Evolutionary conservation across 2,888 invertebrate species (phyloP), one percentile per base, ranked within the genome.

Genomic region (Hypsopygia costalis): DNA sequence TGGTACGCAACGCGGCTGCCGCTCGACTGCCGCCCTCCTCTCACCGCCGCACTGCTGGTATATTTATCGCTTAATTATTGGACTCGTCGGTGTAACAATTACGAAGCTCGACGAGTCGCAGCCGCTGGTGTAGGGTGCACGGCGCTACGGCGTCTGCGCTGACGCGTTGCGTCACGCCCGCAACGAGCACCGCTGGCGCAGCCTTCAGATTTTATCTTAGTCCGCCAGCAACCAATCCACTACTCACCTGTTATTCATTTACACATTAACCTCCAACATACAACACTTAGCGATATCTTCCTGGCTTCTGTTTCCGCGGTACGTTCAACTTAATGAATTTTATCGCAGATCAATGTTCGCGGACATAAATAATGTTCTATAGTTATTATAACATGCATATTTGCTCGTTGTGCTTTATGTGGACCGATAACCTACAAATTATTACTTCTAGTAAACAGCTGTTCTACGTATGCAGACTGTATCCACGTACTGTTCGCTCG

Each of bases 61-160:
- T 80, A 86, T 86, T 86, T 87, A 86, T 86, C 85, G 81, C 87
- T 86, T 87, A 86, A 86, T 87, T 85, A 86, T 80, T 82, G 75
- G 79, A 81, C 82, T 80, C 76, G 85, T 82, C 81, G 77, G 80
- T 78, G 77, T 79, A 83, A 81, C 79, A 85, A 86, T 86, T 82
- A 82, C 73, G 71, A 78, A 81, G 80, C 74, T 77, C 66, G 66
- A 65, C 16, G 16, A 16, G 16, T 66, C 62, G 68, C 65, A 65
- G 66, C 66, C 67, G 69, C 63, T 70, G 63, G 70, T 64, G 61
- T 58, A 69, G 66, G 65, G 69, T 66, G 59, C 49, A 55, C 72
- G 83, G 82, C 85, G 86, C 83, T 81, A 70, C 69, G 66, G 69
- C 74, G 85, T 81, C 83, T 86, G 78, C 76, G 70, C 57, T 54